Conservation (phyloP, 2,113 vertebrate genomes). For the Phoxinus phoxinus region DNA sequence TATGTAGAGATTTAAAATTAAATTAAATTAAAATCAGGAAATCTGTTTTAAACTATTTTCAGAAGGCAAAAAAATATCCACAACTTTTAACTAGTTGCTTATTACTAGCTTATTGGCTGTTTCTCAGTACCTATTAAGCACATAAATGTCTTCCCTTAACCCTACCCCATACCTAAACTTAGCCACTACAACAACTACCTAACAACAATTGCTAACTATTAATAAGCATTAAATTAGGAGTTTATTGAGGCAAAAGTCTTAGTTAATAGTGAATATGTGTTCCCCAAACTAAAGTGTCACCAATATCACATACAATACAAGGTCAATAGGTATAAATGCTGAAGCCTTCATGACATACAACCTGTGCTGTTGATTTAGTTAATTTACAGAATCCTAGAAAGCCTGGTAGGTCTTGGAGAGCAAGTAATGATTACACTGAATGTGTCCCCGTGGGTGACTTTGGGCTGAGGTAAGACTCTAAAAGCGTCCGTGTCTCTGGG, state of each 20-base stretch:
- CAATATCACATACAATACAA: not conserved
- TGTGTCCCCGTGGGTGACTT: constrained; percentile 8
- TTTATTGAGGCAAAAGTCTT: too few relatives aligned
- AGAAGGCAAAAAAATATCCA: not conserved
- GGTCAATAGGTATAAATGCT: not conserved
- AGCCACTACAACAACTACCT: too few relatives aligned
- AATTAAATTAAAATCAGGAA: not conserved
- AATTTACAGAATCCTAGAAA: not conserved
- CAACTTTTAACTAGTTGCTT: too few relatives aligned
- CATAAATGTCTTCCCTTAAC: too few relatives aligned
- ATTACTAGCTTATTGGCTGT: too few relatives aligned
- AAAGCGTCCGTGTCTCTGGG: constrained; percentile 17
- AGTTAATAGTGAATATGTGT: too few relatives aligned
- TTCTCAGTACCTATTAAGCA: too few relatives aligned
- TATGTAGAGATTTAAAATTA: too few relatives aligned
- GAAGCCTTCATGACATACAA: not conserved
- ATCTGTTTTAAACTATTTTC: not conserved
- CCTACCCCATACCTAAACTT: too few relatives aligned
- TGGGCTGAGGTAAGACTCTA: constrained; percentile 41
- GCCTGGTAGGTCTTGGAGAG: constrained; percentile 15
- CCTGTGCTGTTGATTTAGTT: constrained; percentile 4
- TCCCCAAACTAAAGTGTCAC: too few relatives aligned
- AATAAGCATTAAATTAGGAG: too few relatives aligned
- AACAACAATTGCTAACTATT: too few relatives aligned
- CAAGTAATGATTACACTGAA: constrained; percentile 25